Evolutionary conservation across 2,888 invertebrate species (phyloP).

Genomic region (Drosophila nigricruria): DNA sequence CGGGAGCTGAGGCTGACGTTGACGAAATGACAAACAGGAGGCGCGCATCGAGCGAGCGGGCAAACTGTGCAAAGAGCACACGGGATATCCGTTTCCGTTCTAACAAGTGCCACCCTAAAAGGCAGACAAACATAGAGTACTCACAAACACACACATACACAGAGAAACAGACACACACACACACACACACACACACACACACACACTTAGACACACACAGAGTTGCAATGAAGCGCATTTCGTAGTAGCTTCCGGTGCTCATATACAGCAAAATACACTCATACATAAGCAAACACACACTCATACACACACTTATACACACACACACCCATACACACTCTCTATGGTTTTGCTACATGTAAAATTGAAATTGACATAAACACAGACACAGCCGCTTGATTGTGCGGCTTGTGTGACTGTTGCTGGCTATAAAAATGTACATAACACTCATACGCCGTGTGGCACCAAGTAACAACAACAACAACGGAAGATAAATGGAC

Average conservation of each 20-base stretch:
- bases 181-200: conserved; percentile 18
- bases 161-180: conserved; percentile 23
- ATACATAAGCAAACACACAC: conserved; percentile 14
- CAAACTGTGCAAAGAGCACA: conserved; percentile 69
- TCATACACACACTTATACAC: conserved; percentile 9
- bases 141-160: conserved; percentile 32
- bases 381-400: conserved; percentile 62
- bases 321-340: conserved; percentile 7
- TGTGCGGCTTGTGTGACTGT: conserved; percentile 74
- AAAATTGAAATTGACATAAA: conserved; percentile 76
- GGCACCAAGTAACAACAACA: conserved; percentile 53
- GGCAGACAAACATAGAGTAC: conserved; percentile 5
- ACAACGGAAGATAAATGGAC: conserved; percentile 41
- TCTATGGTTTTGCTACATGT: conserved; percentile 44
- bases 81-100: conserved; percentile 77
- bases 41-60: conserved; percentile 36
- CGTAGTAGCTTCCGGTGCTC: conserved; percentile 62
- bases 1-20: conserved; percentile 11
- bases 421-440: conserved; percentile 67
- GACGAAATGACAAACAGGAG: conserved; percentile 71
- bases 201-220: conserved; percentile 11
- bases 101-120: conserved; percentile 65
- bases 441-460: conserved; percentile 74
- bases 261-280: conserved; percentile 21
- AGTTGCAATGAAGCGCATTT: conserved; percentile 77